Percentiles rank a stretch among this genome's conserved stretches.
Evolutionary conservation across 2,797 vertebrate genomes (phyloP).

Genomic region (Vipera ursinii): DNA sequence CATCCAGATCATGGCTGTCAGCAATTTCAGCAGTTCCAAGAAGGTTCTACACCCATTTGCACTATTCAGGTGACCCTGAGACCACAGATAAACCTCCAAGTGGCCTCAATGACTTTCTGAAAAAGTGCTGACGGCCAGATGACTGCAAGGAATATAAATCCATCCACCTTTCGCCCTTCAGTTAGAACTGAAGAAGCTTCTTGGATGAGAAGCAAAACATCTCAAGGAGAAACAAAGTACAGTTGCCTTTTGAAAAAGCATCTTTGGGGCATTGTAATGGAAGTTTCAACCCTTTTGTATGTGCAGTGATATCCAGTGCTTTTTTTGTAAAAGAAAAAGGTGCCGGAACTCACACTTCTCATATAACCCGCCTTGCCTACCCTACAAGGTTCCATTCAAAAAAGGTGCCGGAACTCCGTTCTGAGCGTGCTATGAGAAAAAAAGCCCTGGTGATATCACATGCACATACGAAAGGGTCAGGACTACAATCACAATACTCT

Average conservation of each 20-base stretch:
- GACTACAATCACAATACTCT: neutral
- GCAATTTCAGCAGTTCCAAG: neutral
- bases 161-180: neutral
- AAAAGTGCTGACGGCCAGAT: neutral
- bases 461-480: neutral
- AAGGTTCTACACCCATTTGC: neutral
- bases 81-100: neutral
- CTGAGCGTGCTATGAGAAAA: too few relatives aligned
- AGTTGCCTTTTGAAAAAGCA: neutral
- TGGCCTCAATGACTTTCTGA: neutral
- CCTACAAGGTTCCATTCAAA: too few relatives aligned
- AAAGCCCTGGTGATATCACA: neutral
- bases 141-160: neutral
- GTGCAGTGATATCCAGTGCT: neutral
- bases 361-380: too few relatives aligned
- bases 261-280: neutral
- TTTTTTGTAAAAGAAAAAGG: too few relatives aligned
- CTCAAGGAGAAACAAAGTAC: rapidly evolving
- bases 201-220: neutral
- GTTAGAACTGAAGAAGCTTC: neutral
- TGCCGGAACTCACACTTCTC: too few relatives aligned
- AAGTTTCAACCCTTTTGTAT: neutral
- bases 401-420: too few relatives aligned
- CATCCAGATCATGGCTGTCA: neutral
- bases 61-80: neutral